A percentile compares a stretch with the other conserved stretches of the same genome.
phyloP scores from a whole-genome alignment of 1,140 invertebrate genomes.

The Aphelinus certus region DNA sequence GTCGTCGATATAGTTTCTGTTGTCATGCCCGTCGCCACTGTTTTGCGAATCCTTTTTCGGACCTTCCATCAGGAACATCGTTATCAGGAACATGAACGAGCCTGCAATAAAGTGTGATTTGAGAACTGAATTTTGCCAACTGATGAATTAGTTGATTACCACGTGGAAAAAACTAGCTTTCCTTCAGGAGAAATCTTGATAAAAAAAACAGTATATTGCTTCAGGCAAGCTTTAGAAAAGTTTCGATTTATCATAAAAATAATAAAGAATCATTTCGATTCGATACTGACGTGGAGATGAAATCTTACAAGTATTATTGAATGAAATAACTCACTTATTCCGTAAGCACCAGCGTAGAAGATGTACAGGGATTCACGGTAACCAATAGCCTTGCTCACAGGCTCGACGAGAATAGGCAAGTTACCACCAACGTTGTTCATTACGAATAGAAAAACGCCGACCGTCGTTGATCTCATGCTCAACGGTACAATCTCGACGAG shows the following conservation, averaged over 20 bases:
- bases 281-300: too few species aligned
- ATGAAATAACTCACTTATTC: slow-evolving; percentile 75
- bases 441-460: slow-evolving; percentile 87
- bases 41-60: slow-evolving; percentile 54
- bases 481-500: slow-evolving; percentile 87
- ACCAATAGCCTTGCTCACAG: slow-evolving; percentile 80
- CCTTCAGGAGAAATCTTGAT: too few species aligned
- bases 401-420: slow-evolving; percentile 86
- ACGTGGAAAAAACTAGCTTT: too few species aligned
- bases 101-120: slow-evolving; percentile 59
- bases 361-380: slow-evolving; percentile 85
- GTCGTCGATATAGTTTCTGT: slow-evolving; percentile 64
- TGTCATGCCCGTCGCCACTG: slow-evolving; percentile 61
- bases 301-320: neutral
- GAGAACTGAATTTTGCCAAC: too few species aligned
- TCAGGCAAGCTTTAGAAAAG: too few species aligned
- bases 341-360: slow-evolving; percentile 86
- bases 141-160: too few species aligned
- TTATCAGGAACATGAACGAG: slow-evolving; percentile 76
- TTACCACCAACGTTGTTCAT: slow-evolving; percentile 96
- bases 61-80: slow-evolving; percentile 77
- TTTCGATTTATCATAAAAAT: too few species aligned
- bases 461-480: slow-evolving; percentile 81
- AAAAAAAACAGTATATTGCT: too few species aligned
- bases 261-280: too few species aligned